Percentiles rank a stretch among this genome's conserved stretches.
Evolutionary conservation across 2,888 invertebrate species (phyloP).

Genomic region (Cheilosia scutellata): DNA sequence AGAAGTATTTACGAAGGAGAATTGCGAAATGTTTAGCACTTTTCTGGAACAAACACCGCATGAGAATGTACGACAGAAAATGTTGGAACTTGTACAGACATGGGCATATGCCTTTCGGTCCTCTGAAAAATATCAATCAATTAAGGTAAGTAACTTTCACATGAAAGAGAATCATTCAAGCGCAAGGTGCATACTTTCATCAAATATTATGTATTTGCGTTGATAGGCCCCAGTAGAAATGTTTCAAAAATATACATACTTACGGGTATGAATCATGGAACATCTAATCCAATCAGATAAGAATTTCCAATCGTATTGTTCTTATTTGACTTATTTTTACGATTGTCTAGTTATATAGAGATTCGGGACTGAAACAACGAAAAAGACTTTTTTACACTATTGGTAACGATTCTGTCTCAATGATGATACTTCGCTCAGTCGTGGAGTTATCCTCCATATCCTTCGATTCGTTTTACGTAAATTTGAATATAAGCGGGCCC

Average conservation of each 20-base stretch:
- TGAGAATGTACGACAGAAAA: slow-evolving; percentile 92
- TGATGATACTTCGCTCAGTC: too few relatives aligned
- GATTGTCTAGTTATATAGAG: too few relatives aligned
- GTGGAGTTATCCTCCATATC: too few relatives aligned
- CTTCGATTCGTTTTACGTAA: too few relatives aligned
- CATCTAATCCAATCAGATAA: not conserved
- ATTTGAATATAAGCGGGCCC: too few relatives aligned
- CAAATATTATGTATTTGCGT: too few relatives aligned
- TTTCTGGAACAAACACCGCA: slow-evolving; percentile 93
- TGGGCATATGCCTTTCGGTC: slow-evolving; percentile 99
- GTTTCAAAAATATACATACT: not conserved
- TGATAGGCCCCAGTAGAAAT: too few relatives aligned
- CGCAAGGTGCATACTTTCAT: too few relatives aligned
- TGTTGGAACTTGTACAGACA: slow-evolving; percentile 97
- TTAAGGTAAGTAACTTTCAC: slow-evolving; percentile 87
- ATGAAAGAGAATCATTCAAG: too few relatives aligned
- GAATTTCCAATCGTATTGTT: not conserved
- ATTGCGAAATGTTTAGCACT: slow-evolving; percentile 97
- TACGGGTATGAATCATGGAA: not conserved
- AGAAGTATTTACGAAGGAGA: slow-evolving; percentile 95
- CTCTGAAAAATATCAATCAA: slow-evolving; percentile 93
- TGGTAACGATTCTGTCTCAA: too few relatives aligned
- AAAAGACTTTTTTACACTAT: too few relatives aligned
- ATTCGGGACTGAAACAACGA: too few relatives aligned
- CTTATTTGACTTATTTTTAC: not conserved